These are phyloP conservation scores for Trichopoda pennipes DNA, from an alignment of 2,888 invertebrate species.

Conservation along the genomic window DNA sequence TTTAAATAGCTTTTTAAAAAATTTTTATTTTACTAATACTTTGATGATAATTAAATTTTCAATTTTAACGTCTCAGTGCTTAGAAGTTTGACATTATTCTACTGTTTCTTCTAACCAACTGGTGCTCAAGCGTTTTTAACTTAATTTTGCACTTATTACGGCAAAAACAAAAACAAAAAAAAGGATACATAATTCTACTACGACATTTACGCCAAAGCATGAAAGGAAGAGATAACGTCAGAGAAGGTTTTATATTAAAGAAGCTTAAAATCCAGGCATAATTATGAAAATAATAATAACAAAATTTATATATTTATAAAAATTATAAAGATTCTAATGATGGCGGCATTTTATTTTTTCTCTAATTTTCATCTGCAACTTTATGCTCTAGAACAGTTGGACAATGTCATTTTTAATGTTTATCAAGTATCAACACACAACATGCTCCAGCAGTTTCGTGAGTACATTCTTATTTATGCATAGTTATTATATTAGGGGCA, in stretches of 20 bases:
- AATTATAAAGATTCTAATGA: constrained; percentile 16
- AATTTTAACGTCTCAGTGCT: constrained; percentile 59
- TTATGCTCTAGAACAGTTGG: constrained; percentile 55
- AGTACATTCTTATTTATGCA: constrained; percentile 40
- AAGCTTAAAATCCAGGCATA: neutral
- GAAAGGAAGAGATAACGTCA: constrained; percentile 24
- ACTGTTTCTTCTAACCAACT: constrained; percentile 38
- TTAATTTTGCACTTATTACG: constrained; percentile 46
- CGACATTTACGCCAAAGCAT: constrained; percentile 42
- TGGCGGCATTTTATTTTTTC: constrained; percentile 4
- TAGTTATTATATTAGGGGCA: neutral
- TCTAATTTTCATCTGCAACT: neutral
- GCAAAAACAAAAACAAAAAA: too few relatives aligned
- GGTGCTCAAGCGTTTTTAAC: constrained; percentile 49
- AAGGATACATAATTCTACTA: constrained; percentile 36
- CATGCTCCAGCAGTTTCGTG: constrained; percentile 28
- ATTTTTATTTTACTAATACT: constrained; percentile 31
- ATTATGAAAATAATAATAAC: constrained; percentile 24
- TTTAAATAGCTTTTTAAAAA: neutral
- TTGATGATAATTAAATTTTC: constrained; percentile 65
- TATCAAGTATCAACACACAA: constrained; percentile 10
- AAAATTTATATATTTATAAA: constrained; percentile 2
- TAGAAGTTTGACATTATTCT: constrained; percentile 12
- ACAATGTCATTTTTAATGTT: constrained; percentile 47
- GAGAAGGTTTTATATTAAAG: constrained; percentile 15